Base-by-base conservation (phyloP, 2,797 vertebrate species). In the Aphelocoma californica region DNA sequence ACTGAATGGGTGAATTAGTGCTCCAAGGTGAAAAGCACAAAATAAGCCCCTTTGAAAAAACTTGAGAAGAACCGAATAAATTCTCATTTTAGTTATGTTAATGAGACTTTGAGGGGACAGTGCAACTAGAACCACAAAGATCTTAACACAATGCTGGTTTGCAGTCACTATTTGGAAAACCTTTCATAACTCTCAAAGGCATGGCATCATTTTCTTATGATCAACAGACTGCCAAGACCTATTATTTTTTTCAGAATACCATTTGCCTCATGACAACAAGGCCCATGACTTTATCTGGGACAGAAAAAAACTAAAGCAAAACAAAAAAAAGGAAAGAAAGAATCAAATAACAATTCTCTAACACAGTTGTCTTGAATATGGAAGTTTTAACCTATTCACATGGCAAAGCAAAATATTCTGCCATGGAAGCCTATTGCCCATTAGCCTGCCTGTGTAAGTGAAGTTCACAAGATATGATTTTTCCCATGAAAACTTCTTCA, bases 61-160 rank as follows among this genome's bases (percentile, higher is more conserved):
- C 53, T 86, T 83, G 75, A 87, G 77, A 53, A 86, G 65, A 65
- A 42, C 44, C 79, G 47, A 91, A 94, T 92, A 81, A 96, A 92
- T 87, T 83, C 92, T 92, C 56, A 57, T 61, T 96, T 95, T 82
- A 58, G 44, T 91, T 90, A 96, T 42, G 65, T 29, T 86, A 91
- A 91, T 92, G 81, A 90, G 80, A 60, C 21, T 73, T 73, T 57
- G 10, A 70, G 31, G 28, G 20, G n/a, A 79, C 44, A 66, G 18
- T 56, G 34, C 44, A 71, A 29, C 40, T 32, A 51, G 29, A 84
- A 84, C 74, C 18, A 26, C 65, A 85, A 71, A 69, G 42, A 34
- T 64, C 13, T n/a, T 75, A 11, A 18, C 80, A 14, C 28, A 82
- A 38, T 25, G 11, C 21, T 75, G 36, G 7, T 17, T 23, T 82